Conservation (phyloP, 2,113 vertebrate species). For the Azemiops feae region DNA sequence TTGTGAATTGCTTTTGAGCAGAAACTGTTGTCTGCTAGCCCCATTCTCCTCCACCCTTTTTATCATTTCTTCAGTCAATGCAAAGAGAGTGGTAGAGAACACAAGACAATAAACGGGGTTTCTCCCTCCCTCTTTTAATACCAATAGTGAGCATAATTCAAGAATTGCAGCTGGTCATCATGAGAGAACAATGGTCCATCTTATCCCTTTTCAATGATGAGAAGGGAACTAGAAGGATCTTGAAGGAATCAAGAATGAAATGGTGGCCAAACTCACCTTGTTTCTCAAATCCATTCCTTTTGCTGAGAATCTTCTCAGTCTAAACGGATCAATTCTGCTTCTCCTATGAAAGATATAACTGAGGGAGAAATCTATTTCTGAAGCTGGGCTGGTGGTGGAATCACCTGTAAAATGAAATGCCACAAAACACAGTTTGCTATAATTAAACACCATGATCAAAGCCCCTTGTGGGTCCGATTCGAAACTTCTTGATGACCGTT, state of each 20-base stretch:
- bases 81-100: background rate
- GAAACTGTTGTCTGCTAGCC: background rate
- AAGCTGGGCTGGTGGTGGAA: background rate
- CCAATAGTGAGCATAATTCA: background rate
- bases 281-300: background rate
- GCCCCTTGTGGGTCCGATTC: conserved; percentile 21
- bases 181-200: background rate
- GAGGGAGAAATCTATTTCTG: conserved; percentile 5
- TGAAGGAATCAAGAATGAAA: background rate
- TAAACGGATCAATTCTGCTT: conserved; percentile 15
- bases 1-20: background rate
- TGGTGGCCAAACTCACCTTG: background rate
- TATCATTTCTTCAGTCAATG: background rate
- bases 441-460: conserved; percentile 30
- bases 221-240: conserved; percentile 8
- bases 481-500: conserved; percentile 26
- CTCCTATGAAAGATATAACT: conserved; percentile 6
- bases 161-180: conserved; percentile 1
- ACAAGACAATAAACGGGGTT: background rate
- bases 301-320: background rate
- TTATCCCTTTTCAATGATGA: conserved; percentile 2
- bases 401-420: conserved; percentile 22
- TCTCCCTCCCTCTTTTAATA: background rate
- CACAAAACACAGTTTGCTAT: conserved; percentile 6
- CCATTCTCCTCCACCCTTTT: background rate